These are phyloP conservation scores for Perodicticus potto DNA, from an alignment of 2,797 vertebrate genomes.

Conservation along the genomic window DNA sequence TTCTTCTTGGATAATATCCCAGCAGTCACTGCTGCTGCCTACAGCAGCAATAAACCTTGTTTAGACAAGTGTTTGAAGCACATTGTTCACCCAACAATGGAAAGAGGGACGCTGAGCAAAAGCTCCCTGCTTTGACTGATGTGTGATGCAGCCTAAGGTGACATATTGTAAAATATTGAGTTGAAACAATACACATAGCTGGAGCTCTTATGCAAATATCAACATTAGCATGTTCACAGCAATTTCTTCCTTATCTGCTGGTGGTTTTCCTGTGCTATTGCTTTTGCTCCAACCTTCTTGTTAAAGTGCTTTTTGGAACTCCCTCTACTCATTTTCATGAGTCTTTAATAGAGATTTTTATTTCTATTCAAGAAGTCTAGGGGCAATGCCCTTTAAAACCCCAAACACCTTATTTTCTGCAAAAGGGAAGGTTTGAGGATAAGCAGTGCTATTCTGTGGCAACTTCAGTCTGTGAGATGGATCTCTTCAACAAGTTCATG, in stretches of 20 bases:
- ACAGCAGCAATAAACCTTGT: slow-evolving; percentile 63
- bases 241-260: background rate
- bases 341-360: slow-evolving; percentile 3
- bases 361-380: background rate
- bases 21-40: slow-evolving; percentile 17
- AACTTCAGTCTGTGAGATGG: background rate
- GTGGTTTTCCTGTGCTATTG: background rate
- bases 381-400: background rate
- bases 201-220: slow-evolving; percentile 31
- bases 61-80: slow-evolving; percentile 72
- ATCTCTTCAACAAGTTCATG: background rate
- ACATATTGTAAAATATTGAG: slow-evolving; percentile 74
- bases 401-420: background rate
- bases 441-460: background rate
- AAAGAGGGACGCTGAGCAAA: slow-evolving; percentile 60
- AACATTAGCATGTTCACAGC: background rate
- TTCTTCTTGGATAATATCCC: background rate
- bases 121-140: slow-evolving; percentile 63
- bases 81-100: slow-evolving; percentile 53
- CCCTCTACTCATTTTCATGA: background rate
- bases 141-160: slow-evolving; percentile 60
- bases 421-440: background rate
- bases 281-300: background rate
- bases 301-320: background rate
- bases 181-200: slow-evolving; percentile 35